Evolutionary conservation across 92 coral and sea anemone species (phyloP).

Genomic region (Palythoa grandiflora): DNA sequence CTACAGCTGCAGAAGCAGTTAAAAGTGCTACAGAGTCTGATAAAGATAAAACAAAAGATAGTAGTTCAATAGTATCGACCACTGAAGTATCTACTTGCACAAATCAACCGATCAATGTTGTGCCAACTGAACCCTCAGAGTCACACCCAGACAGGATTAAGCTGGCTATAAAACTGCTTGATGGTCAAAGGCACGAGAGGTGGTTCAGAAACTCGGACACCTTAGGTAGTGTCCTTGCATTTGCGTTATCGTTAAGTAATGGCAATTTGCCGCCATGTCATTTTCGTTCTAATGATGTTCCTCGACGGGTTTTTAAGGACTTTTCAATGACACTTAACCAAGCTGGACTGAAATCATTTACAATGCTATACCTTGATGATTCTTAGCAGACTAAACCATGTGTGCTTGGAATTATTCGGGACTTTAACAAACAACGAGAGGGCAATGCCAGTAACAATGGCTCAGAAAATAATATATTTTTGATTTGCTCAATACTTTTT

Average conservation of each 20-base stretch:
- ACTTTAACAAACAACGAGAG: too few relatives aligned
- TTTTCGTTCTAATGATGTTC: slow-evolving; percentile 84
- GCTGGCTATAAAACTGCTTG: slow-evolving; percentile 83
- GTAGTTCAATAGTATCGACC: slow-evolving; percentile 9
- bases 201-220: slow-evolving; percentile 82
- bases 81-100: slow-evolving; percentile 22
- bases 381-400: slow-evolving; percentile 20
- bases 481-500: too few relatives aligned
- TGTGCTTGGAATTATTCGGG: neutral
- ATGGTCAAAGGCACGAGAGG: slow-evolving; percentile 90
- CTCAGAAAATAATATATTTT: too few relatives aligned
- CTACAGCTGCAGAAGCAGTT: neutral
- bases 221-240: slow-evolving; percentile 73
- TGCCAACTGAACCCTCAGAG: slow-evolving; percentile 79
- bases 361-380: slow-evolving; percentile 88
- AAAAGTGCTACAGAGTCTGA: neutral
- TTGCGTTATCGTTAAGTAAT: slow-evolving; percentile 63
- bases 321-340: slow-evolving; percentile 68
- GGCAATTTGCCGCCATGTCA: slow-evolving; percentile 70
- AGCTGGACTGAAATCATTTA: slow-evolving; percentile 80
- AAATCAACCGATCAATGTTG: neutral
- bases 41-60: neutral
- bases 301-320: slow-evolving; percentile 76
- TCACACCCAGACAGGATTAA: slow-evolving; percentile 70
- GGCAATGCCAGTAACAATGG: too few relatives aligned